Percentiles rank a stretch among this genome's conserved stretches.
Conservation (phyloP, 2,797 vertebrate genomes). For the Pangasius mekongensis region DNA sequence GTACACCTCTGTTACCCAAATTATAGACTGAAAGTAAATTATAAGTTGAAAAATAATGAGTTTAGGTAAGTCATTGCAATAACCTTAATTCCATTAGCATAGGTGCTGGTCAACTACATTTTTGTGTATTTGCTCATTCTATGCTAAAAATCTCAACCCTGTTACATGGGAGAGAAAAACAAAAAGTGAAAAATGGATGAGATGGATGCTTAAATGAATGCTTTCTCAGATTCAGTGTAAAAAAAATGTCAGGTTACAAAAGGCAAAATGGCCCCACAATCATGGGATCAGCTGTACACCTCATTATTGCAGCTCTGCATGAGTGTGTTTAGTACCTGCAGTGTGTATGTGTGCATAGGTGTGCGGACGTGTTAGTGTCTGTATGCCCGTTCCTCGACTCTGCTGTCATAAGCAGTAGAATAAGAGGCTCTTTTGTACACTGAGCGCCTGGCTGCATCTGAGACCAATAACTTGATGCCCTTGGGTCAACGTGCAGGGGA, state of each 20-base stretch:
- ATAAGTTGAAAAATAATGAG: not conserved
- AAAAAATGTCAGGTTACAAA: not conserved
- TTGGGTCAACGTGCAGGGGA: constrained; percentile 79
- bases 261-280: not conserved
- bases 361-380: constrained; percentile 1
- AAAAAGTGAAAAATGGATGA: not conserved
- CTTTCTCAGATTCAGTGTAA: not conserved
- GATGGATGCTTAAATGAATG: not conserved
- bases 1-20: not conserved
- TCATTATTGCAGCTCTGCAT: not conserved
- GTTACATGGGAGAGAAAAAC: not conserved
- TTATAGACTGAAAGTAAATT: not conserved
- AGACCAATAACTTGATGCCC: constrained; percentile 84
- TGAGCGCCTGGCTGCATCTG: constrained; percentile 81
- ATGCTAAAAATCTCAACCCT: not conserved
- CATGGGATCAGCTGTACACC: not conserved
- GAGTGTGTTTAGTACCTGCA: not conserved
- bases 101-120: not conserved
- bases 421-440: constrained; percentile 85
- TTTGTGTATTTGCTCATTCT: not conserved
- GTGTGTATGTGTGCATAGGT: constrained; percentile 22
- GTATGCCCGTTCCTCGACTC: constrained; percentile 48
- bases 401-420: constrained; percentile 80
- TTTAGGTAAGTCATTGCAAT: not conserved
- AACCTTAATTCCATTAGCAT: not conserved